Base-by-base conservation (phyloP, 30 jellyfish, hydroid and myxozoan species). In the Aurelia aurita region DNA sequence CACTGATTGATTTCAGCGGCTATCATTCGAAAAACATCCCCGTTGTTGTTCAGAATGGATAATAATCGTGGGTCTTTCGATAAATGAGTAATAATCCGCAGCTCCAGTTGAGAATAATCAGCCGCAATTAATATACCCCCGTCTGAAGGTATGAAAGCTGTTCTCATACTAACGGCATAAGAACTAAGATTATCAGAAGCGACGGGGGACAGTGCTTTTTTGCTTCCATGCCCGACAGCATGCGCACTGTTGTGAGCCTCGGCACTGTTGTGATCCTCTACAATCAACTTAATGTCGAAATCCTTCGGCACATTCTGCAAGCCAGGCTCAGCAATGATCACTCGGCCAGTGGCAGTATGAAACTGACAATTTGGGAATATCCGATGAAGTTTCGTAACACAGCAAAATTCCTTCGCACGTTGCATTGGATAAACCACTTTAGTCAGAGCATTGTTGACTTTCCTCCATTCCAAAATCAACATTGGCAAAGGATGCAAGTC, bases 311-410 rank as follows among this genome's bases (percentile, higher is more conserved):
- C 90, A 69, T 88, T 87, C 45, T 94, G 99, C n/a, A 94, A 27
- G 69, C 89, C 84, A 15, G 99, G 99, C 58, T 94, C 99, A 43
- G 89, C 64, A 26, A 89, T 80, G 5, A 97, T 63, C 61, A 94
- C 91, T 5, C 99, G 86, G 10, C 99, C 99, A n/a, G 99, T 94
- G 23, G 88, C 90, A 25, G 97, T 94, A 51, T 85, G 97, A 23
- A 67, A 79, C 35, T 75, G 96, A 43, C 95, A 75, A 60, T 89
- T 74, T n/a, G 97, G 74, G 59, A 16, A 86, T 18, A 94, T 94
- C 29, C 99, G 93, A 47, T 29, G 47, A 95, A 84, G 74, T 22
- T 45, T 47, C 10, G 73, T 13, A 22, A 60, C n/a, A 19, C 39
- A 69, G 27, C 75, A 72, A 34, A 27, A 29, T 45, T 15, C 54